Conservation (phyloP, 2,797 vertebrate species). For the Lutjanus campechanus region DNA sequence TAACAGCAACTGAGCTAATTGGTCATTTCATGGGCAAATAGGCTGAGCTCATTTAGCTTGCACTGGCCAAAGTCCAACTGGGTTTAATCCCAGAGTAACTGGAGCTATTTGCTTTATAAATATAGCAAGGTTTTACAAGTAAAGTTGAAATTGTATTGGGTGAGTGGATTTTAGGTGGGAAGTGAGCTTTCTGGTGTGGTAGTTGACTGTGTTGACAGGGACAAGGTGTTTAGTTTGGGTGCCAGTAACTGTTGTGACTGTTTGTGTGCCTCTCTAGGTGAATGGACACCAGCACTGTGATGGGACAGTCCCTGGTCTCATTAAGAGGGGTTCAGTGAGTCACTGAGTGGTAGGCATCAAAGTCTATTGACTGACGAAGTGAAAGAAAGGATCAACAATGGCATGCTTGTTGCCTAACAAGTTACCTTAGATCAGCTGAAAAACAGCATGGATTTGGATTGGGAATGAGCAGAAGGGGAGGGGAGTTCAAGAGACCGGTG, state of each 20-base stretch:
- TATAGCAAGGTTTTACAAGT: neutral
- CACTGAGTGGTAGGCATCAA: slow-evolving; percentile 43
- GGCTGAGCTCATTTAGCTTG: neutral
- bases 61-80: neutral
- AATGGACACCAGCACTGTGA: slow-evolving; percentile 21
- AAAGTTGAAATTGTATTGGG: neutral
- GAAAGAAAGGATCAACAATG: slow-evolving; percentile 67
- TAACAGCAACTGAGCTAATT: neutral
- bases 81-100: slow-evolving; percentile 11
- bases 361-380: slow-evolving; percentile 13
- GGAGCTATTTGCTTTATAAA: neutral
- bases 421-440: slow-evolving; percentile 58
- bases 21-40: neutral
- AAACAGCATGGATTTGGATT: slow-evolving; percentile 51
- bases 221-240: neutral
- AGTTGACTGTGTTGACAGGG: slow-evolving; percentile 7
- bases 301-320: slow-evolving; percentile 15
- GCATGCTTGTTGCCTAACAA: slow-evolving; percentile 68
- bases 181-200: neutral
- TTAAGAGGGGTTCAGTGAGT: slow-evolving; percentile 33
- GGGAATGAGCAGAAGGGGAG: slow-evolving; percentile 26
- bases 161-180: neutral
- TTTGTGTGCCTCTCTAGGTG: slow-evolving; percentile 19
- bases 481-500: neutral
- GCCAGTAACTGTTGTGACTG: slow-evolving; percentile 15